phyloP scores from a whole-genome alignment of 2,113 vertebrate genomes.

The Pampusana beccarii region DNA sequence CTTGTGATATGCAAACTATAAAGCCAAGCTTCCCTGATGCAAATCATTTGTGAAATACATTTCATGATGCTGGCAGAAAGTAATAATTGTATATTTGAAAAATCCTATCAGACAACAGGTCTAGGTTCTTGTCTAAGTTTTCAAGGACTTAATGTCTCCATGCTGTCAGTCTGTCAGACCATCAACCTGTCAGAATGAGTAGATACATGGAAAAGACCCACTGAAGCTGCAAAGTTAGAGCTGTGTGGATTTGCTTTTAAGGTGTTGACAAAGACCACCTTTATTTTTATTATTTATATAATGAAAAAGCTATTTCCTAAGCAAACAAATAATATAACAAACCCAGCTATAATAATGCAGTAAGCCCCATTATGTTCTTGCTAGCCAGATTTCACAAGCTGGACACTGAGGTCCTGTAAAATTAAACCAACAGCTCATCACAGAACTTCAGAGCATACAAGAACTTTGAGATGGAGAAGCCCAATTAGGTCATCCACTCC shows the following conservation, averaged over 20 bases:
- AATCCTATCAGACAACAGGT: neutral
- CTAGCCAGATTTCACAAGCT: slow-evolving; percentile 34
- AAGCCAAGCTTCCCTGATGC: neutral
- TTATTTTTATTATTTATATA: neutral
- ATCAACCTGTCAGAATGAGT: neutral
- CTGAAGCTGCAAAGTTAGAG: neutral
- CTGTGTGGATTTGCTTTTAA: neutral
- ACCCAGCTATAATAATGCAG: neutral
- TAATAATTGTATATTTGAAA: neutral
- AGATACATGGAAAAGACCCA: neutral
- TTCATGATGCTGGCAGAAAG: neutral
- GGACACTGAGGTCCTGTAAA: neutral
- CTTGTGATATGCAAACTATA: neutral
- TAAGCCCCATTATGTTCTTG: neutral
- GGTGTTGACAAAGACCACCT: neutral
- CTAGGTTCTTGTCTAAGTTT: neutral
- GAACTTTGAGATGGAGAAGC: slow-evolving; percentile 17
- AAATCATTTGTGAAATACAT: neutral
- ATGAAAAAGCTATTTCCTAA: neutral
- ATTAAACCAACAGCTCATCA: slow-evolving; percentile 51
- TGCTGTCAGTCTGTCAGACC: neutral
- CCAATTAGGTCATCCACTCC: slow-evolving; percentile 56
- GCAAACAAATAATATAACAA: neutral
- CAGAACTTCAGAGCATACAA: neutral
- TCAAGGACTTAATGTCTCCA: neutral